Conservation (phyloP, 2,113 vertebrate species). For the Syngnathus typhle region DNA sequence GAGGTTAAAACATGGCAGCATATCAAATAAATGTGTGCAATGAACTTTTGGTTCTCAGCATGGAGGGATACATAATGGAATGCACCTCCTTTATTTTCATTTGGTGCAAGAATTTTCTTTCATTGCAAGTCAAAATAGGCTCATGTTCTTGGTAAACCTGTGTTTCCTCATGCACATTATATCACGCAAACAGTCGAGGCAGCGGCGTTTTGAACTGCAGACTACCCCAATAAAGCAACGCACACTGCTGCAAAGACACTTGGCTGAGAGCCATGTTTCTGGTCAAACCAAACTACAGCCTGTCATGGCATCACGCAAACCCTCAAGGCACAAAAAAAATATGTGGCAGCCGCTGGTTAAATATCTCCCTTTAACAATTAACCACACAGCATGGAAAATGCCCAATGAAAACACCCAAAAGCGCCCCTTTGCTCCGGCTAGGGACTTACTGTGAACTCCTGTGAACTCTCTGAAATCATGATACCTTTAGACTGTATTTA, state of each 20-base stretch:
- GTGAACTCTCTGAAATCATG: slow-evolving; percentile 54
- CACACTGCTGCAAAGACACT: slow-evolving; percentile 36
- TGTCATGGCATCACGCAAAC: slow-evolving; percentile 49
- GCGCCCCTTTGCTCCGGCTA: slow-evolving; percentile 37
- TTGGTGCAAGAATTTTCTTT: slow-evolving; percentile 5
- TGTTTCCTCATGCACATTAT: neutral
- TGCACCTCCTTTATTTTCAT: slow-evolving; percentile 6
- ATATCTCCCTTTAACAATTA: slow-evolving; percentile 65
- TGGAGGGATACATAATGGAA: slow-evolving; percentile 7
- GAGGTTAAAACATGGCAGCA: slow-evolving; percentile 35
- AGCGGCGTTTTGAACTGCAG: slow-evolving; percentile 43
- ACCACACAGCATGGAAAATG: slow-evolving; percentile 66
- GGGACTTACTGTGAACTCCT: slow-evolving; percentile 59
- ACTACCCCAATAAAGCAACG: neutral
- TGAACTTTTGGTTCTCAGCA: slow-evolving; percentile 18
- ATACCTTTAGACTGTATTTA: slow-evolving; percentile 52
- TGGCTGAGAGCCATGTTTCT: slow-evolving; percentile 15
- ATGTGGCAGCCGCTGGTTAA: slow-evolving; percentile 66
- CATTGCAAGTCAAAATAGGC: neutral
- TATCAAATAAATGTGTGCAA: slow-evolving; percentile 23
- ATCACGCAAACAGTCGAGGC: slow-evolving; percentile 20
- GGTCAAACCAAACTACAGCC: slow-evolving; percentile 38
- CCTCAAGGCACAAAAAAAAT: slow-evolving; percentile 55
- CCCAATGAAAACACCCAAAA: slow-evolving; percentile 58
- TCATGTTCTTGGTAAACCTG: neutral